Percentiles rank a stretch among this genome's conserved stretches.
Evolutionary conservation across 2,113 vertebrate species (phyloP).

Genomic region (Xiphias gladius): DNA sequence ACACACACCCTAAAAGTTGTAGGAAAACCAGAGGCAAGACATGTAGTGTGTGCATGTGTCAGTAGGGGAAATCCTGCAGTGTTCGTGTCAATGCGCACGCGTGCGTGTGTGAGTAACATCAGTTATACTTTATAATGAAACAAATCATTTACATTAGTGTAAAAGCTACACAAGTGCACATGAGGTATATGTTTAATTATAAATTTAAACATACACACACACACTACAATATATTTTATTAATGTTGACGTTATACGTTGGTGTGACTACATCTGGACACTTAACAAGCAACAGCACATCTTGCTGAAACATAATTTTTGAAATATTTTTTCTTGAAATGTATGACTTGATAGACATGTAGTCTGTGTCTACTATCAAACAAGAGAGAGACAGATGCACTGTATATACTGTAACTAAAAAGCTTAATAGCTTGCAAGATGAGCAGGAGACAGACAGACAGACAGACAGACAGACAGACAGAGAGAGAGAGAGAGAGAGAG

Average conservation of each 20-base stretch:
- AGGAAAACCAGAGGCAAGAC: constrained; percentile 39
- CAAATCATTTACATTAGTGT: background rate
- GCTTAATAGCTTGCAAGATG: constrained; percentile 46
- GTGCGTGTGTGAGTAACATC: background rate
- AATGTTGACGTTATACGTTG: too few relatives aligned
- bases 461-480: too few relatives aligned
- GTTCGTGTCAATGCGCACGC: background rate
- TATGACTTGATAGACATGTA: constrained; percentile 14
- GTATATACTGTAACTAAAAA: constrained; percentile 37
- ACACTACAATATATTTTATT: background rate
- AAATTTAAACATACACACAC: background rate
- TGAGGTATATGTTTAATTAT: background rate
- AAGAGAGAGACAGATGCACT: constrained; percentile 3
- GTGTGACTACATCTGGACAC: background rate
- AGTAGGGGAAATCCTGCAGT: constrained; percentile 35
- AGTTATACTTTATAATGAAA: background rate
- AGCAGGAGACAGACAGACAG: too few relatives aligned
- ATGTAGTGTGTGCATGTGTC: constrained; percentile 46
- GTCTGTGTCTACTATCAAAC: constrained; percentile 6
- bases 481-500: constrained; percentile 18
- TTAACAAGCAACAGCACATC: background rate
- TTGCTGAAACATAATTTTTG: background rate
- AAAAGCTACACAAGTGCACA: background rate
- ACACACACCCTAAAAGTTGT: constrained; percentile 5
- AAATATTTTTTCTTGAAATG: background rate